phyloP scores from a whole-genome alignment of 2,888 invertebrate species.

The Lasioglossum zephyrum region DNA sequence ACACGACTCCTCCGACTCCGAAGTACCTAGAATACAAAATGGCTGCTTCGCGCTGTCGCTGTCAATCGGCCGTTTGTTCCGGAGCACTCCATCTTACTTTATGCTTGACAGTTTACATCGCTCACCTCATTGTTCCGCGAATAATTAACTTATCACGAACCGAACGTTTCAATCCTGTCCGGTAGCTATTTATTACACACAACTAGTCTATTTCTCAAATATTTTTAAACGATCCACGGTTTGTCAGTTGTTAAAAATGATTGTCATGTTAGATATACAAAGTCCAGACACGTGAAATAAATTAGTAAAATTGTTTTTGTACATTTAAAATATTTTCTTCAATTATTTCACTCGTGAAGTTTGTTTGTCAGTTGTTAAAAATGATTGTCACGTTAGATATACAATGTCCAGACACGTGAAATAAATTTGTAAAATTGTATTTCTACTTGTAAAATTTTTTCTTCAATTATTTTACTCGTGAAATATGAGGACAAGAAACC shows the following conservation, averaged over 20 bases:
- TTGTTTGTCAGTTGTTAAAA: too few species aligned
- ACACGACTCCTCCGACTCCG: conserved; percentile 35
- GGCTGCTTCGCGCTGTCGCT: not conserved
- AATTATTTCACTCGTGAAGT: too few species aligned
- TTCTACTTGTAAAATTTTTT: too few species aligned
- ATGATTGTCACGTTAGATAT: too few species aligned
- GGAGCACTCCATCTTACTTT: not conserved
- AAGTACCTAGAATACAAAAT: conserved; percentile 50
- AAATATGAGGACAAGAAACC: not conserved
- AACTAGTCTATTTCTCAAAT: not conserved
- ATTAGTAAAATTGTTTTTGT: too few species aligned
- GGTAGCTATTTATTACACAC: not conserved
- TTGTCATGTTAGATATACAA: too few species aligned
- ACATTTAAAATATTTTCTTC: too few species aligned
- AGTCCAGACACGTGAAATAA: too few species aligned
- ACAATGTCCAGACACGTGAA: too few species aligned
- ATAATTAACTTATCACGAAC: not conserved
- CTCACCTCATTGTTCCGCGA: not conserved
- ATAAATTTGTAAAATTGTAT: too few species aligned
- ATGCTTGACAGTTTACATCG: not conserved
- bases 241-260: not conserved
- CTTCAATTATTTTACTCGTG: too few species aligned
- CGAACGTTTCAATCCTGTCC: not conserved
- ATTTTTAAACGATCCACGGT: not conserved
- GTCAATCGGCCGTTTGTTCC: not conserved